phyloP scores from a whole-genome alignment of 2,888 invertebrate species.

The Eristalinus aeneus region DNA sequence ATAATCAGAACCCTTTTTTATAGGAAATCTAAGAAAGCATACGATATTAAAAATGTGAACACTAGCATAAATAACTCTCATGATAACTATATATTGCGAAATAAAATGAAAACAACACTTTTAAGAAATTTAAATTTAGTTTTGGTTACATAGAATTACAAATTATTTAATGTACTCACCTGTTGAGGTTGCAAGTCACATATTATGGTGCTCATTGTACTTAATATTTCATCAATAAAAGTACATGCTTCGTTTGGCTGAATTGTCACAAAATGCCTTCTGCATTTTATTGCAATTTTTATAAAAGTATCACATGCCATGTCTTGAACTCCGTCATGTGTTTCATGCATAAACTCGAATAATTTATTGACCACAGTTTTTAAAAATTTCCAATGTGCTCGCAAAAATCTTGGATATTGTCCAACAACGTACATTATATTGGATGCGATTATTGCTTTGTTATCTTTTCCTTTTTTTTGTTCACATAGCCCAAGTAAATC shows the following conservation, averaged over 20 bases:
- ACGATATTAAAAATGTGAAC: no score
- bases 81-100: no score
- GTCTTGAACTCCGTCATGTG: slow-evolving; percentile 99
- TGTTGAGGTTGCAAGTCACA: slow-evolving; percentile 99
- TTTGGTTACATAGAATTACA: no score
- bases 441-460: slow-evolving; percentile 99
- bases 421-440: slow-evolving; percentile 99
- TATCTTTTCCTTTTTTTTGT: slow-evolving; percentile 98
- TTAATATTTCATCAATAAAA: slow-evolving; percentile 99
- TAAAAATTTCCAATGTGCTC: slow-evolving; percentile 99
- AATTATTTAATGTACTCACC: slow-evolving; percentile 82
- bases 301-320: slow-evolving; percentile 99
- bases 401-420: slow-evolving; percentile 98
- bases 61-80: no score
- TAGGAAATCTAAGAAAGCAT: no score
- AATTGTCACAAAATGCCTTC: slow-evolving; percentile 97
- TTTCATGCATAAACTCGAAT: slow-evolving; percentile 99
- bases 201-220: slow-evolving; percentile 97
- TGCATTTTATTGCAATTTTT: slow-evolving; percentile 99
- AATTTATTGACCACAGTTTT: slow-evolving; percentile 99
- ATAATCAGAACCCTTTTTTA: no score
- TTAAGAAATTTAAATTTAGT: no score
- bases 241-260: slow-evolving; percentile 98
- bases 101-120: no score
- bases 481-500: slow-evolving; percentile 98